These are phyloP conservation scores for Cephalophus harveyi DNA, from an alignment of 2,113 vertebrate species.

Conservation along the genomic window DNA sequence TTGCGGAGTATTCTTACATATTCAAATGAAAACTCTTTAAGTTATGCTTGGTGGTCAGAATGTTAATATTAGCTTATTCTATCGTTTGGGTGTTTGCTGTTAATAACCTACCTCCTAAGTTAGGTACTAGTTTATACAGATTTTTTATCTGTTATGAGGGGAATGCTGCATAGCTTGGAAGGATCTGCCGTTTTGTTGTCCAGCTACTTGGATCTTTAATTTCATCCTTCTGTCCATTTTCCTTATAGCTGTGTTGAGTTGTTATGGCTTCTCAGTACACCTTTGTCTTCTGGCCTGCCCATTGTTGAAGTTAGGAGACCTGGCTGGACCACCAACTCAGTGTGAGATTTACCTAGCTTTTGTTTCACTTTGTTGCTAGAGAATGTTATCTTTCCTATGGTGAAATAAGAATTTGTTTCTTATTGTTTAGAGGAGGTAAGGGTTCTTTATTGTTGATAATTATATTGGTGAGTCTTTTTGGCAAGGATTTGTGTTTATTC, in stretches of 20 bases:
- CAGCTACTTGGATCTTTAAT: neutral
- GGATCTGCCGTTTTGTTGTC: neutral
- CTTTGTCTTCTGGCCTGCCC: neutral
- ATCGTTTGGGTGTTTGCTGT: neutral
- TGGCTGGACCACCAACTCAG: neutral
- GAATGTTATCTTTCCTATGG: neutral
- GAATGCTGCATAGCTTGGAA: neutral
- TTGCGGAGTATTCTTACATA: neutral
- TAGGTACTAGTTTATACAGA: neutral
- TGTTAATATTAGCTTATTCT: neutral
- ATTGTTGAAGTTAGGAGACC: neutral
- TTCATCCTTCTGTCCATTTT: neutral
- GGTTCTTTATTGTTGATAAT: constrained; percentile 1
- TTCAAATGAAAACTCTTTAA: neutral
- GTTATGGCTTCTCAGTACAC: neutral
- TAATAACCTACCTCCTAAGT: neutral
- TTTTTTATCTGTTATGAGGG: neutral
- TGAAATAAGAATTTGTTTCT: neutral
- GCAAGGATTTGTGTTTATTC: neutral
- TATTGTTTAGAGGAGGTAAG: neutral
- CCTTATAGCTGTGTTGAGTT: neutral
- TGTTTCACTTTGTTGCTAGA: neutral
- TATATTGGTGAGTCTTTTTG: neutral
- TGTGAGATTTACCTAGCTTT: neutral
- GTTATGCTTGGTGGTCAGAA: neutral